These are phyloP conservation scores for Prunella fulvescens DNA, from an alignment of 2,113 vertebrate species.

Conservation along the genomic window DNA sequence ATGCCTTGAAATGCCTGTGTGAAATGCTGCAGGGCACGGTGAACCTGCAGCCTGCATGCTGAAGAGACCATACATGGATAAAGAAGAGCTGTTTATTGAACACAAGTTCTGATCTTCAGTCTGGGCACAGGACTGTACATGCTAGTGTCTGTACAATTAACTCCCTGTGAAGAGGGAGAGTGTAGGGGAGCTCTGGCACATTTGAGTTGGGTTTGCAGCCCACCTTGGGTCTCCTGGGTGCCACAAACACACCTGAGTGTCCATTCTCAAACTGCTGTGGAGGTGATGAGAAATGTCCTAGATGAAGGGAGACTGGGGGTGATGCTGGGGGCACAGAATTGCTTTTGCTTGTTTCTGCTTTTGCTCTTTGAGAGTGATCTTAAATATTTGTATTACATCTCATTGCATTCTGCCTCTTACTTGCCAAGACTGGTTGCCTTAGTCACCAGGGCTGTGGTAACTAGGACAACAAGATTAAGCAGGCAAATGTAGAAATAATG, in stretches of 20 bases:
- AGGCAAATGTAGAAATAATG: slow-evolving; percentile 43
- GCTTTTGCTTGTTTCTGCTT: not conserved
- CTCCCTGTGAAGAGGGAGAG: not conserved
- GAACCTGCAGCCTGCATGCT: not conserved
- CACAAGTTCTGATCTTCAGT: not conserved
- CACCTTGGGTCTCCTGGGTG: not conserved
- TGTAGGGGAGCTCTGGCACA: not conserved
- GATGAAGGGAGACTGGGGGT: not conserved
- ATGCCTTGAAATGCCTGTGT: not conserved
- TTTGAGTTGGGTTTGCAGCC: not conserved
- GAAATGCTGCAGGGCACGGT: not conserved
- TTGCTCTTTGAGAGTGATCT: not conserved
- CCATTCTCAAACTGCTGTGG: not conserved
- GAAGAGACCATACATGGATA: not conserved
- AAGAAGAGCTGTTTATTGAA: not conserved
- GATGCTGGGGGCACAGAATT: not conserved
- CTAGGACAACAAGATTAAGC: slow-evolving; percentile 42
- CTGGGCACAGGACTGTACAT: not conserved
- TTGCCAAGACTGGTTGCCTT: slow-evolving; percentile 50
- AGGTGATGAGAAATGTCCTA: accelerated
- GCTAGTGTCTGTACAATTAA: not conserved
- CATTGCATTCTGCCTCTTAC: not conserved
- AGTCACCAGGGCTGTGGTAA: slow-evolving; percentile 48
- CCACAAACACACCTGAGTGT: not conserved
- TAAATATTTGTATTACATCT: slow-evolving; percentile 14